Evolutionary conservation across 2,797 vertebrate genomes (phyloP).

Genomic region (Eleutherodactylus coqui): DNA sequence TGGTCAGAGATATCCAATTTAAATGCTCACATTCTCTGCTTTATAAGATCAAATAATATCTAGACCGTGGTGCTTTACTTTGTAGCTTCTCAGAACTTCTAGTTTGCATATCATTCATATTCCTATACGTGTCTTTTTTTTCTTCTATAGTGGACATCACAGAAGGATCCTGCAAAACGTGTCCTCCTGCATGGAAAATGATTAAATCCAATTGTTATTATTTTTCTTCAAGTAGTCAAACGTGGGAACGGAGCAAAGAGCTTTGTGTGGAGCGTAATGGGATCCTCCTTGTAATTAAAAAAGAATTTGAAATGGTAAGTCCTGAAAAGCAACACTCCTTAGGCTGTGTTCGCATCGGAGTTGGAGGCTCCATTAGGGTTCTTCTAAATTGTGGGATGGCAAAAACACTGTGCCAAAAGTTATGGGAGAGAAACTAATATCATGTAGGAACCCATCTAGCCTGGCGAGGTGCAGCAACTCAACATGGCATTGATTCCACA

Average conservation of each 20-base stretch:
- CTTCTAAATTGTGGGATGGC: no score
- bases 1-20: background rate
- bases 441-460: no score
- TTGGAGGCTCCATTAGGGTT: no score
- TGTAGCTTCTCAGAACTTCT: background rate
- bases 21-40: no score
- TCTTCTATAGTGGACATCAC: slow-evolving; percentile 24
- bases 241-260: slow-evolving; percentile 23
- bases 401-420: no score
- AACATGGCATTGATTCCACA: no score
- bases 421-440: no score
- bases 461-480: no score
- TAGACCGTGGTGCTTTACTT: no score
- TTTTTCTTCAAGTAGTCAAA: background rate
- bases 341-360: no score
- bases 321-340: background rate
- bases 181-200: slow-evolving; percentile 19
- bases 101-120: background rate
- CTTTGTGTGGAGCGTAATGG: background rate
- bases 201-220: slow-evolving; percentile 19
- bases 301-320: slow-evolving; percentile 24
- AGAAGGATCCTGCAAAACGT: background rate
- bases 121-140: background rate
- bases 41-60: no score
- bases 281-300: background rate